These are phyloP conservation scores for Eulithis testata DNA, from an alignment of 2,888 invertebrate genomes.

Conservation along the genomic window DNA sequence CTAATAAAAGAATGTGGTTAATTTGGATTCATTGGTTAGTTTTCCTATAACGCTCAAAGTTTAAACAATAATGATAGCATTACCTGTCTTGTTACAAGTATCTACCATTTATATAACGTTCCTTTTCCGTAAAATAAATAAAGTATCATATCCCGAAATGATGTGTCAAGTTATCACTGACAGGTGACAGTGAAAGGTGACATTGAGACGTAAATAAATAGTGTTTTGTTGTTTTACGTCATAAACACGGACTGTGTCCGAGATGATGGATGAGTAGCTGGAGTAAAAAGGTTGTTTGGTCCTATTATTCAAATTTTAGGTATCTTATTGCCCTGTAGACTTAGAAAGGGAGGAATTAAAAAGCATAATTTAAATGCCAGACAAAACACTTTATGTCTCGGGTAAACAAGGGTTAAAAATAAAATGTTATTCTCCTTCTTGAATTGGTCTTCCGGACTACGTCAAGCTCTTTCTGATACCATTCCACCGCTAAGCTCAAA, in stretches of 20 bases:
- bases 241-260: slow-evolving; percentile 17
- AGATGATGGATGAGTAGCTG: slow-evolving; percentile 16
- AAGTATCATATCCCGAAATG: slow-evolving; percentile 30
- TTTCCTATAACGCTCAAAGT: no score
- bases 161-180: slow-evolving; percentile 37
- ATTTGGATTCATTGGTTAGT: no score
- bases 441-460: background rate
- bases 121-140: slow-evolving; percentile 16
- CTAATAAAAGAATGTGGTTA: no score
- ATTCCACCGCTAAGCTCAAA: slow-evolving; percentile 6
- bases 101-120: slow-evolving; percentile 3
- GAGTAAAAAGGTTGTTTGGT: background rate
- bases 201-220: slow-evolving; percentile 36
- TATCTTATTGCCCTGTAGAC: no score
- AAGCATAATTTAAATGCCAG: no score
- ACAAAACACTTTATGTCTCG: no score
- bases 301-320: background rate
- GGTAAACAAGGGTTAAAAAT: no score
- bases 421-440: no score
- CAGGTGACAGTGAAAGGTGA: slow-evolving; percentile 30
- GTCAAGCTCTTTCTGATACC: slow-evolving; percentile 4
- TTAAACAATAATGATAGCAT: slow-evolving; percentile 1
- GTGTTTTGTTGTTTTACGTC: slow-evolving; percentile 33
- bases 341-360: no score
- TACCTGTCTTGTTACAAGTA: slow-evolving; percentile 15